A percentile compares a stretch with the other conserved stretches of the same genome.
phyloP scores from a whole-genome alignment of 2,113 vertebrate species.

The Mormyrus lacerda region DNA sequence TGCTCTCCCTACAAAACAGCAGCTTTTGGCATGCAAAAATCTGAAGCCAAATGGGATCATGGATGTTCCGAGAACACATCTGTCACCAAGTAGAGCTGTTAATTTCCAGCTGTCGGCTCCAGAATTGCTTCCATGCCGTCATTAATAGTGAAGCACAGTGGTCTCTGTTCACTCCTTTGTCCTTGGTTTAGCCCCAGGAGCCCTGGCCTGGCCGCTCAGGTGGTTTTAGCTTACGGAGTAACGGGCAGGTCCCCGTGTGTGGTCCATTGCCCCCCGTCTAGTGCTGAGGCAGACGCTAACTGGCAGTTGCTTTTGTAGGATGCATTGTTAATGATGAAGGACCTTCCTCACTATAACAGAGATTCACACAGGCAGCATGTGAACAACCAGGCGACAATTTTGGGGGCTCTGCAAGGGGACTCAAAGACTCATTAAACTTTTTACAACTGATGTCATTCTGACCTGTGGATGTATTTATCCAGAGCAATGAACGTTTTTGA shows the following conservation, averaged over 20 bases:
- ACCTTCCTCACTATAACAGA: neutral
- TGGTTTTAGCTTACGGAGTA: constrained; percentile 21
- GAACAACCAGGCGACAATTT: neutral
- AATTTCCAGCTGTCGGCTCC: neutral
- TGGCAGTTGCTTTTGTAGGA: neutral
- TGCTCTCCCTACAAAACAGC: neutral
- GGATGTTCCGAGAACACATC: neutral
- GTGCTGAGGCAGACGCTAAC: neutral
- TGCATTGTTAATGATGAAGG: neutral
- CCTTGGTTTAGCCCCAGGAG: neutral
- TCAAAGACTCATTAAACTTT: neutral
- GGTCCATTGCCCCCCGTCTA: neutral
- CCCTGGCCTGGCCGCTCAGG: neutral
- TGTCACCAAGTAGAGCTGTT: neutral
- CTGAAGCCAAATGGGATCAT: neutral
- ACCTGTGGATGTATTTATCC: neutral
- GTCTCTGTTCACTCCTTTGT: neutral
- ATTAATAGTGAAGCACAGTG: neutral
- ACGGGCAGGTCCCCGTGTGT: neutral
- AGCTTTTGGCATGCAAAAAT: neutral
- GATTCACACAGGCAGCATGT: neutral
- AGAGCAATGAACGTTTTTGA: neutral
- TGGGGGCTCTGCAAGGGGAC: neutral
- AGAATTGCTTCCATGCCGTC: constrained; percentile 5
- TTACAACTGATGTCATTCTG: neutral